These are phyloP conservation scores for Macaca nemestrina DNA, from an alignment of 2,113 vertebrate species.

Conservation along the genomic window DNA sequence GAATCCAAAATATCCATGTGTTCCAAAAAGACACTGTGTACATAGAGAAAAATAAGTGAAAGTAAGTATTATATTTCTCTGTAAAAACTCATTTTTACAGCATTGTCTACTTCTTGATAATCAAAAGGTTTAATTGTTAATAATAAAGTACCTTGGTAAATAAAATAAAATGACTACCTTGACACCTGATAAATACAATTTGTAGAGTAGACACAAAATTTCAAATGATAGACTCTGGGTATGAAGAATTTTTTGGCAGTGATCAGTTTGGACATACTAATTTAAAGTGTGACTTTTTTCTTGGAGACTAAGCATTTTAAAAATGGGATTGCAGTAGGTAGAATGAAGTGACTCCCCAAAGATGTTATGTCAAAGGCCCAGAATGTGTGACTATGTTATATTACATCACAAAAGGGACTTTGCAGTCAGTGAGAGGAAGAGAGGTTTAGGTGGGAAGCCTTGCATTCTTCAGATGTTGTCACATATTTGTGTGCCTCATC, in stretches of 20 bases:
- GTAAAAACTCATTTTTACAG: neutral
- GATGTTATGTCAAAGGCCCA: neutral
- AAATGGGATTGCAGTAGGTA: neutral
- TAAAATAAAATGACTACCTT: neutral
- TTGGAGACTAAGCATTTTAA: neutral
- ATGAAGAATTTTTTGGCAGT: neutral
- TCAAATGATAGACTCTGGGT: neutral
- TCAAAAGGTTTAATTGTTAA: neutral
- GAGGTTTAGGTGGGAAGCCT: neutral
- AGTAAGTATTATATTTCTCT: neutral
- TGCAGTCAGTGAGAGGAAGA: neutral
- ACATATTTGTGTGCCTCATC: neutral
- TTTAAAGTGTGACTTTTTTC: neutral
- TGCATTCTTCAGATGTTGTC: neutral
- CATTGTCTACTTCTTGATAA: neutral
- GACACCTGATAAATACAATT: neutral
- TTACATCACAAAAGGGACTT: neutral
- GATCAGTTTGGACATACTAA: neutral
- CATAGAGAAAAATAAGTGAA: neutral
- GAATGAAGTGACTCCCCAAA: neutral
- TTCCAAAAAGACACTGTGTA: neutral
- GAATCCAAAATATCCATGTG: neutral
- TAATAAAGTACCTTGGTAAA: neutral
- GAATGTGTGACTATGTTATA: neutral
- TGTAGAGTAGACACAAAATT: neutral